Base-by-base conservation (phyloP, 2,113 vertebrate species). In the Brachionichthys hirsutus region DNA sequence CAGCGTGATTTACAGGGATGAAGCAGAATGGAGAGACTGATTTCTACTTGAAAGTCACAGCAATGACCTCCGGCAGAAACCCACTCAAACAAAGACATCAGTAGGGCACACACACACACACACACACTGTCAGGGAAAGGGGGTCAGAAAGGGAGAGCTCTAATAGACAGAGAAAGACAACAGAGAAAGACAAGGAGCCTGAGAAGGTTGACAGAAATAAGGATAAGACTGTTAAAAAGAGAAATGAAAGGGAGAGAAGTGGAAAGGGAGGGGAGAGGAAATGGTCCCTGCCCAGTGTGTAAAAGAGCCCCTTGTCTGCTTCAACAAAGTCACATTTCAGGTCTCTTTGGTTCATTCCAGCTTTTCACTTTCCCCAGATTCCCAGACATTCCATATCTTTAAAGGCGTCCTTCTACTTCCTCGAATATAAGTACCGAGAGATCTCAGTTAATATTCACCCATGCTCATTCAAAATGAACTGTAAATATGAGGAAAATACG, bases 1-100 rank as follows among this genome's bases (percentile, higher is more conserved):
- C 93, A 92, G 75, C 91, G 91, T 93, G 92, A 94, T 91, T 93
- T 92, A 91, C 86, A 91, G 83, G 18, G 0, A 88, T 88, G 85
- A 89, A 85, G 73, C 85, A 91, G 80, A 88, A 90, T 78, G 89
- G 75, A 89, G 85, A 88, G 90, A 90, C 88, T 80, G 80, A 82
- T 91, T 94, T 85, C 78, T 80, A 78, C 92, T 94, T 94, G 93
- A 93, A 94, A 93, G 89, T 92, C 67, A 47, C 62, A 80, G 75
- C 70, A 67, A 89, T 88, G 87, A 81, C 87, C 79, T 68, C 76
- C 89, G 89, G 88, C 90, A 81, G 9, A 38, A 38, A 24, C 47
- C 15, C 84, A 85, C 73, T 85, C 76, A 82, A 73, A 70, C 78
- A 30, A 30, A 30, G 24, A 30, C 24, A 30, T 8, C 1, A 8